Base-by-base conservation (phyloP, 1,140 invertebrate genomes). In the Tetramorium parvispinum region DNA sequence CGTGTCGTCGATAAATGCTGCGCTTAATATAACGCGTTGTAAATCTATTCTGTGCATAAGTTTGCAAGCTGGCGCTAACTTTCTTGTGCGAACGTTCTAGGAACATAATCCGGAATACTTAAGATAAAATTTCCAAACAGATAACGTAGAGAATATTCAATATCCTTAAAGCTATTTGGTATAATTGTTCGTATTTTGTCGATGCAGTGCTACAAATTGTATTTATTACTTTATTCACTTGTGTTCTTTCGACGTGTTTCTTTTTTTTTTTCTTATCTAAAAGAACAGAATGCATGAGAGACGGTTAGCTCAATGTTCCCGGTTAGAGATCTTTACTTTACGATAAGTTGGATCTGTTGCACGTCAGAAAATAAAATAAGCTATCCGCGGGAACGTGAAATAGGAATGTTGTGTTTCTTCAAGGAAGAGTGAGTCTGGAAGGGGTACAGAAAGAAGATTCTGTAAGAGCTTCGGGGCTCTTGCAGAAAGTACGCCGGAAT, bases 1-100 rank as follows among this genome's bases (percentile, higher is more conserved):
- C 55, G 79, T 75, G 85, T 90, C 61, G 81, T 37, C 68, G 79
- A 89, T 89, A 85, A 89, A 83, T 71, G 75, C 55, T 51, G 46
- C 68, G 27, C 66, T 90, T 89, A 77, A 87, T 70, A 77, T 59
- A 49, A 59, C 63, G 2, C 18, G 76, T 68, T 78, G 82, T 71
- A 70, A 81, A 86, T 81, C 66, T 13, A 43, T 27, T 21, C 27
- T 13, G 40, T 43, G 24, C 37, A 73, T 43, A 87, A 53, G 75
- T 79, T 32, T 59, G 18, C 24, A 40, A 61, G 21, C 53, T 37
- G 55, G 43, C 46, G 57, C 55, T n/a, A 85, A 75, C 71, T 57
- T 53, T 24, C 32, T 55, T 49, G 21, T 13, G 21, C 32, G 77
- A 68, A 66, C 63, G 24, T 46, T 82, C 21, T 53, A 27, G 46